Evolutionary conservation across 2,113 vertebrate species (phyloP).

Genomic region (Heterotilapia buettikoferi): DNA sequence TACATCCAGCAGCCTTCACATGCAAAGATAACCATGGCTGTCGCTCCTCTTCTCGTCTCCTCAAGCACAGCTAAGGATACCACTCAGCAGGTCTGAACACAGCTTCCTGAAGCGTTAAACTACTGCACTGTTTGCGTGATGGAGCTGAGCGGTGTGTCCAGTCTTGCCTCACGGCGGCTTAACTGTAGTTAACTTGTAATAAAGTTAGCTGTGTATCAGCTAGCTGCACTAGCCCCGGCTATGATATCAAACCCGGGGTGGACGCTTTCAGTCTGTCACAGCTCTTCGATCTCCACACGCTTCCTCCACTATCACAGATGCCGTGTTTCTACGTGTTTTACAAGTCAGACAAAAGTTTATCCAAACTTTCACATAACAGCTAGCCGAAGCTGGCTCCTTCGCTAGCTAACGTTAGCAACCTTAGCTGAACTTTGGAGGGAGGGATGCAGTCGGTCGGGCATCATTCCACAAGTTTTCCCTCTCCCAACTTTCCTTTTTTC

Average conservation of each 20-base stretch:
- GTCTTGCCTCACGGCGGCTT: neutral
- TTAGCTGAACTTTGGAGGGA: conserved; percentile 68
- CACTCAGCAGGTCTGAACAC: neutral
- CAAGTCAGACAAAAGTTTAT: neutral
- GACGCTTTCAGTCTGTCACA: neutral
- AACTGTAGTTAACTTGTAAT: neutral
- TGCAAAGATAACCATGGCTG: neutral
- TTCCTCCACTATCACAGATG: neutral
- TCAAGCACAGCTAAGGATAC: neutral
- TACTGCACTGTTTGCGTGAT: neutral
- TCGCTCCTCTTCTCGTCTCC: neutral
- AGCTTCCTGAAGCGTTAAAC: neutral
- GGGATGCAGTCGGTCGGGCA: conserved; percentile 54
- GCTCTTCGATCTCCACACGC: neutral
- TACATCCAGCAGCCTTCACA: neutral
- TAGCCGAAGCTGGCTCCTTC: neutral
- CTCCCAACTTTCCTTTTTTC: conserved; percentile 13
- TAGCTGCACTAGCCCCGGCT: conserved; percentile 9
- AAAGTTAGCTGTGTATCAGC: neutral
- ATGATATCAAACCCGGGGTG: neutral
- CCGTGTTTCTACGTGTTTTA: neutral
- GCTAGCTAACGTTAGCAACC: conserved; percentile 64
- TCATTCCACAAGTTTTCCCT: conserved; percentile 51
- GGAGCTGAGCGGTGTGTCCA: neutral
- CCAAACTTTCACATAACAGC: neutral